A percentile compares a stretch with the other conserved stretches of the same genome.
These are phyloP conservation scores for Siniperca undulata DNA, from an alignment of 2,797 vertebrate genomes.

Conservation along the genomic window DNA sequence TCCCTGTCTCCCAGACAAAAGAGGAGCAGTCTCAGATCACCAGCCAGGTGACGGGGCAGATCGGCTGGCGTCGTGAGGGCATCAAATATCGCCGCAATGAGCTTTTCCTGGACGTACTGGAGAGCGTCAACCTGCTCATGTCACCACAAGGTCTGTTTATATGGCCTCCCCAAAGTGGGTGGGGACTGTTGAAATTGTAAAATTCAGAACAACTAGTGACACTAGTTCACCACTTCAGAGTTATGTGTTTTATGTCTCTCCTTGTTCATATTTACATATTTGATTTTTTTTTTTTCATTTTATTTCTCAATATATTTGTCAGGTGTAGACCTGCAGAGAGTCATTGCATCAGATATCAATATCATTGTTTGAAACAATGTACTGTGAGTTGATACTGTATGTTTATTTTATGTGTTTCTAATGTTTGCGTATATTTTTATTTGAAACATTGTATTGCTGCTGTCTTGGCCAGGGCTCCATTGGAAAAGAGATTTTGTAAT, in stretches of 20 bases:
- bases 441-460: no score
- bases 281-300: neutral
- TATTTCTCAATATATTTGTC: neutral
- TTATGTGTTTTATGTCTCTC: neutral
- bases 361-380: no score
- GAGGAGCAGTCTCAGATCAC: slow-evolving; percentile 99
- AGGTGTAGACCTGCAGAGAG: neutral
- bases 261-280: neutral
- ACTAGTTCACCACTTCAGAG: neutral
- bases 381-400: no score
- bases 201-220: neutral
- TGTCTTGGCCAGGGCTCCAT: no score
- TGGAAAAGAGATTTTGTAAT: no score
- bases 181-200: neutral
- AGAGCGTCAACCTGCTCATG: slow-evolving; percentile 99
- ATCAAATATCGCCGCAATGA: slow-evolving; percentile 99
- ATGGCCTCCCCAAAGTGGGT: neutral
- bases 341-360: neutral
- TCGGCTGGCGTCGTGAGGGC: slow-evolving; percentile 97
- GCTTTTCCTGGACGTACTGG: slow-evolving; percentile 97
- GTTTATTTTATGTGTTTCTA: no score
- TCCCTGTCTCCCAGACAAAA: slow-evolving; percentile 89
- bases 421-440: no score
- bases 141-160: slow-evolving; percentile 92
- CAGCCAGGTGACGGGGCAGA: slow-evolving; percentile 99